Conservation (phyloP, 2,888 invertebrate species). For the Agonum fuliginosum region DNA sequence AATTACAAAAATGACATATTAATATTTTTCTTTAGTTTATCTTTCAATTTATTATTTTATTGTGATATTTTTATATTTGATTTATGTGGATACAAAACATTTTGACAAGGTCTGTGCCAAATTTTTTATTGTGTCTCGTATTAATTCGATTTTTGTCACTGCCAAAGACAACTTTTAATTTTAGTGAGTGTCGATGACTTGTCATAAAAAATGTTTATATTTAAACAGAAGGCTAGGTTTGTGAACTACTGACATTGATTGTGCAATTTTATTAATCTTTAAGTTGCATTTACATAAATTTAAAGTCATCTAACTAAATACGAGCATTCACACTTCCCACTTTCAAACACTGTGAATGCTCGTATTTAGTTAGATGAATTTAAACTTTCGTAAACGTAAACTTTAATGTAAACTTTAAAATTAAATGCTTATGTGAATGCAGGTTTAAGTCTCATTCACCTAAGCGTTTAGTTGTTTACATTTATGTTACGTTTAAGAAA, state of each 20-base stretch:
- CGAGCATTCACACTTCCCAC: no score
- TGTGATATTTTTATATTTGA: neutral
- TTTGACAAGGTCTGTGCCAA: slow-evolving; percentile 3
- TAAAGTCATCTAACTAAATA: no score
- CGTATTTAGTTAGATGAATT: no score
- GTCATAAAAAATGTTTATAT: slow-evolving; percentile 2
- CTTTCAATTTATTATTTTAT: neutral
- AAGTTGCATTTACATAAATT: no score
- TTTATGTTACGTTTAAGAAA: no score
- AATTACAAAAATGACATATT: neutral
- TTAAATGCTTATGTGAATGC: no score
- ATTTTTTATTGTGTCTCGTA: slow-evolving; percentile 5
- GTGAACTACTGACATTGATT: neutral
- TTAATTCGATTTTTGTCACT: slow-evolving; percentile 34
- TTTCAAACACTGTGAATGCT: no score
- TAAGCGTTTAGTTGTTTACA: no score
- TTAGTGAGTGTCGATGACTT: slow-evolving; percentile 14
- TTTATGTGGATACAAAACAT: neutral
- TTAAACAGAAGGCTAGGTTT: slow-evolving; percentile 1
- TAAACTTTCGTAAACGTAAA: no score
- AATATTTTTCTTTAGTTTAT: neutral
- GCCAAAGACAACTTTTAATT: slow-evolving; percentile 27
- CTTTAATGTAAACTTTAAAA: no score
- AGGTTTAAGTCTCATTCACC: no score
- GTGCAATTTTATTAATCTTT: no score